These are phyloP conservation scores for Tympanuchus pallidicinctus DNA, from an alignment of 2,113 vertebrate species.

Conservation along the genomic window DNA sequence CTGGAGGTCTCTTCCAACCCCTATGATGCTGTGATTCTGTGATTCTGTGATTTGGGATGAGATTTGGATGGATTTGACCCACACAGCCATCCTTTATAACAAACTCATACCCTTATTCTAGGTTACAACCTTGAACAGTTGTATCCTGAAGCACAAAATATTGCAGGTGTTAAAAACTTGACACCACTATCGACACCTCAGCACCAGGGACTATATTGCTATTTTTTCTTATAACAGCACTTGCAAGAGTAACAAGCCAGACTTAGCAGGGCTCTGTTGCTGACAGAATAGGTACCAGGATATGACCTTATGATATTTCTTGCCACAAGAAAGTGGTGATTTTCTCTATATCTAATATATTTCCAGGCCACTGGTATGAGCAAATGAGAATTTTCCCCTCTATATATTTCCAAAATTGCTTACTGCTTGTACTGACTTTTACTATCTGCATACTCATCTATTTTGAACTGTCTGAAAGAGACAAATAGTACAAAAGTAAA, in stretches of 20 bases:
- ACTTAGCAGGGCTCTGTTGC: not conserved
- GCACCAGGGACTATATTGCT: not conserved
- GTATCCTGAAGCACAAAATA: not conserved
- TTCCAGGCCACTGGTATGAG: not conserved
- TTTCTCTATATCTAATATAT: not conserved
- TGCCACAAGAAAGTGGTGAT: not conserved
- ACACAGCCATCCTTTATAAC: not conserved
- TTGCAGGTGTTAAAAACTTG: not conserved
- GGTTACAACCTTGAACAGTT: not conserved
- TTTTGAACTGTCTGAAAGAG: not conserved
- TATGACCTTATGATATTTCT: not conserved
- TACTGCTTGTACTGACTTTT: not conserved
- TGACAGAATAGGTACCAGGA: not conserved
- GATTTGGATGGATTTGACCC: not conserved
- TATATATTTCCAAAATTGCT: slow-evolving; percentile 7
- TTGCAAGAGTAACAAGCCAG: not conserved
- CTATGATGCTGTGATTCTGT: too few relatives aligned
- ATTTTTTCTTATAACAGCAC: not conserved
- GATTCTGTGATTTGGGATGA: not conserved
- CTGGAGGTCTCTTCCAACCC: too few relatives aligned
- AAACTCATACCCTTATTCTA: not conserved
- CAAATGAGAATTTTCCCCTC: slow-evolving; percentile 4
- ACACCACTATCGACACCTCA: not conserved
- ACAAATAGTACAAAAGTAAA: not conserved
- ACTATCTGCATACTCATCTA: not conserved